These are phyloP conservation scores for Oceanites oceanicus DNA, from an alignment of 2,113 vertebrate species.

Conservation along the genomic window DNA sequence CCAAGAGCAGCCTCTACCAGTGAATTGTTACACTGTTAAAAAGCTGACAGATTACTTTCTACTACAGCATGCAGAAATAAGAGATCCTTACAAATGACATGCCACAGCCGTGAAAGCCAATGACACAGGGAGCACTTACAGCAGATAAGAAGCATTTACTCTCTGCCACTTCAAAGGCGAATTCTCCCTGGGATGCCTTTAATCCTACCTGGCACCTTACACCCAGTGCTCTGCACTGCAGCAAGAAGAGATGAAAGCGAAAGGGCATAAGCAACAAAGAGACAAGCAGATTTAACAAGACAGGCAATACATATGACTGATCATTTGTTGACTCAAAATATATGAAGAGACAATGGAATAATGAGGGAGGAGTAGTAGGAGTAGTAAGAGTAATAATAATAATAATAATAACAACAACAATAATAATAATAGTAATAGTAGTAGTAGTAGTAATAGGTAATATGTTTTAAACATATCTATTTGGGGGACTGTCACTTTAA, in stretches of 20 bases:
- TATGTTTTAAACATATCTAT: background rate
- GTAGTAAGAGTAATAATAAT: background rate
- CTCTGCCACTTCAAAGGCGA: conserved; percentile 66
- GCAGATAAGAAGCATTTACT: conserved; percentile 55
- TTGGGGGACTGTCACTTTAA: background rate
- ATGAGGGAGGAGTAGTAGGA: background rate
- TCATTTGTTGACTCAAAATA: background rate
- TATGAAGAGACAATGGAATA: background rate
- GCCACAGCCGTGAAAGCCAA: conserved; percentile 43
- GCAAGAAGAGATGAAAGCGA: conserved; percentile 47
- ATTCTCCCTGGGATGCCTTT: conserved; percentile 59
- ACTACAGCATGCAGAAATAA: conserved; percentile 34
- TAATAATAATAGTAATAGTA: background rate
- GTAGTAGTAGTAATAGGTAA: too few species aligned
- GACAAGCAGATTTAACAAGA: conserved; percentile 36
- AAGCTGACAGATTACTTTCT: conserved; percentile 38
- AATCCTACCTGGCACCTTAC: conserved; percentile 68
- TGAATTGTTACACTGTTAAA: conserved; percentile 3
- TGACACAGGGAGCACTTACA: conserved; percentile 34
- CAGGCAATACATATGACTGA: background rate
- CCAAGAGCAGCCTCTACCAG: background rate
- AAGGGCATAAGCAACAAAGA: background rate
- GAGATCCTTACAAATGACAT: conserved; percentile 27
- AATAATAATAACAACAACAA: background rate
- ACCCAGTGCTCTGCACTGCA: conserved; percentile 16